A percentile compares a stretch with the other conserved stretches of the same genome.
Evolutionary conservation across 2,888 invertebrate species (phyloP).

Genomic region (Andrena hattorfiana): DNA sequence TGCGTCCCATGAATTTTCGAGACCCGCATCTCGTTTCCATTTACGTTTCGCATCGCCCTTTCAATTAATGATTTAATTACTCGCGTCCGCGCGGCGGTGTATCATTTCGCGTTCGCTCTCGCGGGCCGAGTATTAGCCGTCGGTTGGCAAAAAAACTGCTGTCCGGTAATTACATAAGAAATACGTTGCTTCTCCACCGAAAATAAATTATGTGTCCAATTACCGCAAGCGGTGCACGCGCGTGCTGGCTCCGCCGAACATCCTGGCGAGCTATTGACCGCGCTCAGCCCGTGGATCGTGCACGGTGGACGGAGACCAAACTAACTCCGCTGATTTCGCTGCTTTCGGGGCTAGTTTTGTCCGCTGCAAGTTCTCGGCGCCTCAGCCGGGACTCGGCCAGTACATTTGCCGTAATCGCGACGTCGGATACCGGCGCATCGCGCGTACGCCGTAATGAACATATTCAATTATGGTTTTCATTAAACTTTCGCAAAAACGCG

Average conservation of each 20-base stretch:
- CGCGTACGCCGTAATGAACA: constrained; percentile 67
- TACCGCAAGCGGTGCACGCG: constrained; percentile 58
- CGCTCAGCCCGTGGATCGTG: background rate
- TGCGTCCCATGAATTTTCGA: background rate
- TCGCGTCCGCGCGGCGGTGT: constrained; percentile 16
- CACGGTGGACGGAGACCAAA: constrained; percentile 25
- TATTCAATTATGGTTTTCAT: constrained; percentile 76
- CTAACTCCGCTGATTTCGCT: constrained; percentile 18
- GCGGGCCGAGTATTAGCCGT: background rate
- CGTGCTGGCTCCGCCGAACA: background rate
- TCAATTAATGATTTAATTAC: constrained; percentile 73
- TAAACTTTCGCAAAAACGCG: constrained; percentile 66
- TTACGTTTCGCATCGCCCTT: constrained; percentile 47
- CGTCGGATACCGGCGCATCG: constrained; percentile 24
- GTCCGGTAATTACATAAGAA: constrained; percentile 74
- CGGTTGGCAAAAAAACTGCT: constrained; percentile 54
- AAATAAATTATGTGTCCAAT: constrained; percentile 79
- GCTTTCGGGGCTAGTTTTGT: constrained; percentile 4
- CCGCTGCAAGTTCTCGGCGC: background rate
- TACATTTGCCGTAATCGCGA: background rate
- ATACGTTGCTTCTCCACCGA: constrained; percentile 61
- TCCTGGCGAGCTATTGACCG: constrained; percentile 46
- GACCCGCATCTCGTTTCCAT: constrained; percentile 4
- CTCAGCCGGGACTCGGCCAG: background rate
- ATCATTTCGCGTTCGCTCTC: constrained; percentile 6